These are phyloP conservation scores for Cotesia vestalis DNA, from an alignment of 1,140 invertebrate species.

Conservation along the genomic window DNA sequence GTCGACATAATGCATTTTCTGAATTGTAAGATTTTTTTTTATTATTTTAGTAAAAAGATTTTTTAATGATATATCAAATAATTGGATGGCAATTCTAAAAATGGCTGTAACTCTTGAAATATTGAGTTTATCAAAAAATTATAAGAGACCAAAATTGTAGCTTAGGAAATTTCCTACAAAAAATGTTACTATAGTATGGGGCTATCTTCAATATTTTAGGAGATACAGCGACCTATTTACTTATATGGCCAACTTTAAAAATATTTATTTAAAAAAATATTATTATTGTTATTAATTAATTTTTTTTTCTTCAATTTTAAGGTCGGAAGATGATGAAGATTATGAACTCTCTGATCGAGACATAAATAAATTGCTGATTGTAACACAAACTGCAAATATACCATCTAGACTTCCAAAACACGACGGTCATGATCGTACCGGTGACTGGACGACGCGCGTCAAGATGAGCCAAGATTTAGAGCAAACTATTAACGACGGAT, in stretches of 20 bases:
- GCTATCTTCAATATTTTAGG: too few relatives aligned
- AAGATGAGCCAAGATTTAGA: slow-evolving; percentile 94
- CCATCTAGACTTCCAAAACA: slow-evolving; percentile 75
- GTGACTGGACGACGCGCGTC: slow-evolving; percentile 82
- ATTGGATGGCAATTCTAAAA: background rate
- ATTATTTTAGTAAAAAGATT: slow-evolving; percentile 34
- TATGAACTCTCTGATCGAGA: slow-evolving; percentile 91
- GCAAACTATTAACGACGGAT: slow-evolving; percentile 93
- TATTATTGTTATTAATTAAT: slow-evolving; percentile 8
- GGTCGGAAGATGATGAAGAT: slow-evolving; percentile 83
- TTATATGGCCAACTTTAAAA: too few relatives aligned
- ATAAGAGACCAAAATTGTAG: too few relatives aligned
- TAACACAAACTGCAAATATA: slow-evolving; percentile 81
- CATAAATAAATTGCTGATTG: slow-evolving; percentile 94
- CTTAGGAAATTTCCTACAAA: too few relatives aligned
- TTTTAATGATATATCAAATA: slow-evolving; percentile 36
- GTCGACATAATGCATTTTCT: slow-evolving; percentile 85
- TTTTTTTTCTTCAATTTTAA: slow-evolving; percentile 49
- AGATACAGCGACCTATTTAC: background rate
- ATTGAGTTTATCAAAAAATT: too few relatives aligned
- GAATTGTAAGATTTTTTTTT: slow-evolving; percentile 66
- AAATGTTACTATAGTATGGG: too few relatives aligned
- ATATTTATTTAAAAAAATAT: slow-evolving; percentile 5
- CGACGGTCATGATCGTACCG: slow-evolving; percentile 89
- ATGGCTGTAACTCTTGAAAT: too few relatives aligned